Conservation (phyloP, 2,797 vertebrate genomes). For the Pseudochirops cupreus region DNA sequence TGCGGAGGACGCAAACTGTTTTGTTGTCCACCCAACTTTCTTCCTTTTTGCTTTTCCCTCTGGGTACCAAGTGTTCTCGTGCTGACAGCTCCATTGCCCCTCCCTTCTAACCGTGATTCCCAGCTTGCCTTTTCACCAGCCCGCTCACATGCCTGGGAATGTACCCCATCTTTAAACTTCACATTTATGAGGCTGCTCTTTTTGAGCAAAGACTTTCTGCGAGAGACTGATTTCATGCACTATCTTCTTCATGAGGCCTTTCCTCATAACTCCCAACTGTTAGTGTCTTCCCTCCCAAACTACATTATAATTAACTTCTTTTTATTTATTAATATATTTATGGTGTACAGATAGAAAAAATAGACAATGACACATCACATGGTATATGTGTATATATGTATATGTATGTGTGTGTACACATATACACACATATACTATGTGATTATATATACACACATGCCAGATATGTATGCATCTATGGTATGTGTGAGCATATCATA, state of each 20-base stretch:
- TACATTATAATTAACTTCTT: neutral
- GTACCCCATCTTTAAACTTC: neutral
- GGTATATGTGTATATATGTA: neutral
- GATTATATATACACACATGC: neutral
- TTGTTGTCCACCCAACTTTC: conserved; percentile 11
- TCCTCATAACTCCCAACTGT: neutral
- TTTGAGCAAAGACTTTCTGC: neutral
- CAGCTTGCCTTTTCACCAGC: neutral
- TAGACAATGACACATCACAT: neutral
- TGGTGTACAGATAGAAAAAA: neutral
- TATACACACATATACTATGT: neutral
- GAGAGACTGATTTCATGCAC: neutral
- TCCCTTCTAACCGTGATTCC: neutral
- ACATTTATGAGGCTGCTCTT: neutral
- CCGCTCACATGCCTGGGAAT: neutral
- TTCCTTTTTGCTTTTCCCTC: conserved; percentile 21
- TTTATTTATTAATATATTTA: neutral
- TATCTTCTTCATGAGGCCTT: neutral
- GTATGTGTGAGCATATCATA: neutral
- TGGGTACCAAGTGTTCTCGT: neutral
- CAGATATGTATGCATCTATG: neutral
- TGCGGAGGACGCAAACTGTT: conserved; percentile 2
- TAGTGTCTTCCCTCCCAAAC: neutral
- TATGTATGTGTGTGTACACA: neutral
- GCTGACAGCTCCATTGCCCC: neutral